Evolutionary conservation across 2,797 vertebrate genomes (phyloP).

Genomic region (Acanthurus leucopareius): DNA sequence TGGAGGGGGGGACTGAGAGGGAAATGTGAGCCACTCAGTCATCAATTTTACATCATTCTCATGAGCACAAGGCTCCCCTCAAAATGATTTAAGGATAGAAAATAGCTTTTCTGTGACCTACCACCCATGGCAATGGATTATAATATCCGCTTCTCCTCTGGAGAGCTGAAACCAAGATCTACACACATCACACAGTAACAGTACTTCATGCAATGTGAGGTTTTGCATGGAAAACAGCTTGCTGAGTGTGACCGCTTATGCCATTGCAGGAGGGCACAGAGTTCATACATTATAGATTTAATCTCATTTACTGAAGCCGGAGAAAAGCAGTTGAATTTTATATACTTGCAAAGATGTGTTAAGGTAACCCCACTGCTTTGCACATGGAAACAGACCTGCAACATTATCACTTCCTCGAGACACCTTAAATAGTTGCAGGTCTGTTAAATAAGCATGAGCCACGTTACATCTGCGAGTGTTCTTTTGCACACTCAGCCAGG

Average conservation of each 20-base stretch:
- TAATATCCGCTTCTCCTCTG: slow-evolving; percentile 50
- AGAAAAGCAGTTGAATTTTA: background rate
- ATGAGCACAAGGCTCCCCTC: slow-evolving; percentile 59
- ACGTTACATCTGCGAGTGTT: slow-evolving; percentile 16
- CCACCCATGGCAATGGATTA: slow-evolving; percentile 57
- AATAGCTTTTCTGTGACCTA: slow-evolving; percentile 71
- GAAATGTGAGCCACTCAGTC: slow-evolving; percentile 71
- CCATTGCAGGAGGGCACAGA: slow-evolving; percentile 3
- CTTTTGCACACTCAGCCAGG: slow-evolving; percentile 36
- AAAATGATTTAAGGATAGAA: slow-evolving; percentile 75
- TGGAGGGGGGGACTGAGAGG: slow-evolving; percentile 52
- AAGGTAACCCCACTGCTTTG: background rate
- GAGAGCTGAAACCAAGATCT: slow-evolving; percentile 66
- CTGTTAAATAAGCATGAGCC: slow-evolving; percentile 25
- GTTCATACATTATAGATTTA: slow-evolving; percentile 9
- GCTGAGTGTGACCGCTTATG: slow-evolving; percentile 20
- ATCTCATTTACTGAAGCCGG: slow-evolving; percentile 16
- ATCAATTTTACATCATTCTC: slow-evolving; percentile 78
- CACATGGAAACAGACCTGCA: background rate
- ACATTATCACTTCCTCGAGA: slow-evolving; percentile 1
- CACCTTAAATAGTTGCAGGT: slow-evolving; percentile 1
- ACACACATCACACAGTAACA: slow-evolving; percentile 50
- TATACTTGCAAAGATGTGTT: slow-evolving; percentile 10
- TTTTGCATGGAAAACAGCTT: slow-evolving; percentile 42
- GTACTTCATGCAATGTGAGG: slow-evolving; percentile 22